Base-by-base conservation (phyloP, 1,140 invertebrate species). In the Dinothrombium tinctorium region DNA sequence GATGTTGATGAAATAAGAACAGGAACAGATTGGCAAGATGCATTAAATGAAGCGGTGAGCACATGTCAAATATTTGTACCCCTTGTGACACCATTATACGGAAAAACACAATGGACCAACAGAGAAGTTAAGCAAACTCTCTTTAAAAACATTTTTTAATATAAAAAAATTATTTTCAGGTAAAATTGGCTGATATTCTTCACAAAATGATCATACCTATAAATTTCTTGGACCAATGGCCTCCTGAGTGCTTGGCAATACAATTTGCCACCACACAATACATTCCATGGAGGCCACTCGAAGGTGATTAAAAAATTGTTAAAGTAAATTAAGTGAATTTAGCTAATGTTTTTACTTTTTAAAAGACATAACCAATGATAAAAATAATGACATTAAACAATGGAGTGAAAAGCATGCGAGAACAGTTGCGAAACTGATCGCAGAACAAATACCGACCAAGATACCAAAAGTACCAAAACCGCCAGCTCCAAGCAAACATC, bases 71-170 rank as follows among this genome's bases (percentile, higher is more conserved):
- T 60, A 14, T 64, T 64, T 51, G 53, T 64, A 33, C 60, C 61
- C 7, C 49, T 64, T 1, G 54, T 64, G 7, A 62, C 61, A 19
- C 54, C 53, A 9, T 50, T 50, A 23, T 64, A 64, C 48, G 61
- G 61, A 17, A 56, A 58, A 42, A 64, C 61, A 25, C 58, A 57
- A 43, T 64, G 61, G 61, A 63, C 61, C 4, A 63, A 63, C 37
- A 53, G 61, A 47, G 61, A 64, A 55, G 61, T 64, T 7, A n/a
- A n/a, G n/a, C n/a, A n/a, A n/a, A n/a, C n/a, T n/a, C n/a, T n/a
- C n/a, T n/a, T n/a, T n/a, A n/a, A n/a, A n/a, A n/a, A n/a, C n/a
- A n/a, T n/a, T n/a, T n/a, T n/a, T n/a, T n/a, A n/a, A n/a, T n/a
- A n/a, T n/a, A n/a, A n/a, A n/a, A n/a, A n/a, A n/a, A n/a, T n/a